A percentile compares a stretch with the other conserved stretches of the same genome.
Conservation (phyloP, 2,113 vertebrate genomes). For the Eudyptes chrysolophus region DNA sequence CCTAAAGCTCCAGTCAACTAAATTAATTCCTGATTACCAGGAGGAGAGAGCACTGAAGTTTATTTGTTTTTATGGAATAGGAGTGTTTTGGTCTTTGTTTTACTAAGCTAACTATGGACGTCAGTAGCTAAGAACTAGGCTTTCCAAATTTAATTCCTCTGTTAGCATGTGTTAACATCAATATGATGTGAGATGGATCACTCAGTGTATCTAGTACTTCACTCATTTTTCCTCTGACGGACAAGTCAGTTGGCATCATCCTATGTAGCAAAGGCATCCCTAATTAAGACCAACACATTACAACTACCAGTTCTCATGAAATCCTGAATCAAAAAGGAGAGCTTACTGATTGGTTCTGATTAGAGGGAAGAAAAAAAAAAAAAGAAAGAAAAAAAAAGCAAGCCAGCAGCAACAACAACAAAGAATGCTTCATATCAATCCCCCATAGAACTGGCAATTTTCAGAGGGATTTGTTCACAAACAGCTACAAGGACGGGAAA, state of each 20-base stretch:
- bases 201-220: not conserved
- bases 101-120: not conserved
- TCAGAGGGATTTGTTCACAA: not conserved
- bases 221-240: not conserved
- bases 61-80: not conserved
- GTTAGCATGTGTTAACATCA: not conserved
- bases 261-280: not conserved
- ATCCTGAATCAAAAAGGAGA: not conserved
- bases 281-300: not conserved
- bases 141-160: not conserved
- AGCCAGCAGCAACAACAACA: not conserved
- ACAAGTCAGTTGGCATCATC: not conserved
- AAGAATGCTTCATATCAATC: not conserved
- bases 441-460: not conserved
- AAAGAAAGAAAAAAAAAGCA: not conserved
- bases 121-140: not conserved
- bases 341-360: not conserved
- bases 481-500: not conserved
- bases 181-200: not conserved
- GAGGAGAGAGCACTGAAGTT: not conserved
- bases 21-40: not conserved
- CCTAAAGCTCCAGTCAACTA: not conserved
- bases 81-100: not conserved
- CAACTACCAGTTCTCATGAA: not conserved
- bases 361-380: not conserved